Evolutionary conservation across 2,888 invertebrate genomes (phyloP).

Genomic region (Lissonota sp.): DNA sequence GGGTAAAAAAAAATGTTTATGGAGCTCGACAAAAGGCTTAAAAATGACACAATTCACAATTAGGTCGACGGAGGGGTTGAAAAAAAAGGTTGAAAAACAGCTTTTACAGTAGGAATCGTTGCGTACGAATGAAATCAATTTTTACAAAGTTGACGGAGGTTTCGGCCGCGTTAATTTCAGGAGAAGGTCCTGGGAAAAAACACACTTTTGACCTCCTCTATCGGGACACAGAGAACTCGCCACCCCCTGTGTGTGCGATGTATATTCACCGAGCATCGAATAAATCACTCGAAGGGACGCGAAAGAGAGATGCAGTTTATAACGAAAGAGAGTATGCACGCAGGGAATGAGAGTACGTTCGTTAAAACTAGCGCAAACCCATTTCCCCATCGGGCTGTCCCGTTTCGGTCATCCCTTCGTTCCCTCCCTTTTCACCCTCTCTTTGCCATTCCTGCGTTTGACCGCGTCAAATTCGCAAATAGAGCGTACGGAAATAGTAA

Average conservation of each 20-base stretch:
- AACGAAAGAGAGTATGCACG: conserved; percentile 39
- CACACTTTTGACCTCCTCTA: not conserved
- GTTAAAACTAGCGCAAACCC: conserved; percentile 55
- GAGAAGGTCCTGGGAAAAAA: conserved; percentile 10
- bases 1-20: no score
- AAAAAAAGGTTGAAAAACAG: not conserved
- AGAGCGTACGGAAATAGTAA: conserved; percentile 52
- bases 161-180: conserved; percentile 65
- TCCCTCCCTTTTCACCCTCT: no score
- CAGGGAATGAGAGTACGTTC: conserved; percentile 53
- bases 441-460: no score
- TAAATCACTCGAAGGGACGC: conserved; percentile 61
- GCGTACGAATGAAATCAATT: conserved; percentile 65
- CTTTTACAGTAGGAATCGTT: not conserved
- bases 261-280: conserved; percentile 56
- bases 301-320: conserved; percentile 21
- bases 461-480: conserved; percentile 63
- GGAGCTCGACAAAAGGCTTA: no score
- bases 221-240: conserved; percentile 1
- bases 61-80: not conserved
- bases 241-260: conserved; percentile 35
- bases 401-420: no score
- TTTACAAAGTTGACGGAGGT: conserved; percentile 57
- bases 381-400: no score
- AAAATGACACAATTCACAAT: no score